Evolutionary conservation across 2,113 vertebrate genomes (phyloP), one percentile per base, ranked within the genome.

Genomic region (Cyprinodon brontotheroides): DNA sequence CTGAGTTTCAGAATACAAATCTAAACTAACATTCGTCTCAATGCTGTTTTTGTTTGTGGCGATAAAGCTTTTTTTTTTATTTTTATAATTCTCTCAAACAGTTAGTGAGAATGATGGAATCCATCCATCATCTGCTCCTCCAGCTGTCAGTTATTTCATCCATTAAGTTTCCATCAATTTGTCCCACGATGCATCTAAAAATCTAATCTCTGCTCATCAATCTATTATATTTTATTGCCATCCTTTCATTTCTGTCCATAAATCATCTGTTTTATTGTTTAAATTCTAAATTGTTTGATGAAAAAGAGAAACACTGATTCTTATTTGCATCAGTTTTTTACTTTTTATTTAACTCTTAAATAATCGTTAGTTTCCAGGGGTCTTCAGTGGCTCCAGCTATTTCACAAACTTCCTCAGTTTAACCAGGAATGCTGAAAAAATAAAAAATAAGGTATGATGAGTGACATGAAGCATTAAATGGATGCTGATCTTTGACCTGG

Each of bases 401-500:
- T 37, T 60, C 77, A 63, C 88, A 83, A 92, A 90, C 85, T 97
- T 98, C 80, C 96, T 94, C 87, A 98, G 91, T 86, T 96, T 97
- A 78, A 96, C 93, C 89, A 98, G 96, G 92, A 99, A 98, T 0
- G 95, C 96, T 97, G 92, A 66, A 93, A 92, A 87, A 38, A 61
- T 29, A 29, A 53, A 85, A 78, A 61, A 87, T 79, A 62, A 76
- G 66, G 53, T 36, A 84, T 0, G 11, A 50, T 68, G n/a, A 84
- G 3, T 65, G 17, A 41, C 1, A n/a, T 9, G 14, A 20, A 6
- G 4, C 4, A 15, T 0, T 4, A 40, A 17, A 20, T 59, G 10
- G 7, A 6, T 40, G 0, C 65, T 15, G 2, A 9, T 1, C 14
- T 6, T 47, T 7, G 12, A 29, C 22, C 12, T 66, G 15, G 11